Evolutionary conservation across 2,797 vertebrate species (phyloP).

Genomic region (Myotis myotis): DNA sequence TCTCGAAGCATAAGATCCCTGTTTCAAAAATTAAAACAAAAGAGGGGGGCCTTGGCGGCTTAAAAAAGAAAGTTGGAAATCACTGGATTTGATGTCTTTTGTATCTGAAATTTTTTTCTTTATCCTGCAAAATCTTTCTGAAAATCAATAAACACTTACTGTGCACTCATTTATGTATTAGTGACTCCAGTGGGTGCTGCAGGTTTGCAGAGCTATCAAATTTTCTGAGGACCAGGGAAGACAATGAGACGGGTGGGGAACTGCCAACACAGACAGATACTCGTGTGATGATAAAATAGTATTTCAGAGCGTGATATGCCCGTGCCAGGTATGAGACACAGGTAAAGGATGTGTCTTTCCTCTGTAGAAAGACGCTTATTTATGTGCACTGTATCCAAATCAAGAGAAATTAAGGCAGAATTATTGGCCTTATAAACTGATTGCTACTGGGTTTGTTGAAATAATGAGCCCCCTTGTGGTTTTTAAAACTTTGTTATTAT

Average conservation of each 20-base stretch:
- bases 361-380: background rate
- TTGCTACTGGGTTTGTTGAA: slow-evolving; percentile 48
- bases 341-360: background rate
- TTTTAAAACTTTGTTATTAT: slow-evolving; percentile 18
- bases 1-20: background rate
- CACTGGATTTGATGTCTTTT: background rate
- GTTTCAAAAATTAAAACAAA: background rate
- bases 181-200: background rate
- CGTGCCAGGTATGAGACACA: background rate
- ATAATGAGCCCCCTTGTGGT: slow-evolving; percentile 64
- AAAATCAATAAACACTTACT: background rate
- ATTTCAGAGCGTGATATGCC: background rate
- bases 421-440: slow-evolving; percentile 41
- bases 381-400: background rate
- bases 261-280: background rate
- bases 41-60: background rate
- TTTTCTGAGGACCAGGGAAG: background rate
- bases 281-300: background rate
- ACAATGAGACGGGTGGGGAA: no score
- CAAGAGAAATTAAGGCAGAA: slow-evolving; percentile 12
- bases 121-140: background rate
- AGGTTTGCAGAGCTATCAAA: background rate
- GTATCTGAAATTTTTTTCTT: background rate
- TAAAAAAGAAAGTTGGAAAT: background rate
- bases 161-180: background rate